phyloP scores from a whole-genome alignment of 1,140 invertebrate species.

The Philaenus spumarius region DNA sequence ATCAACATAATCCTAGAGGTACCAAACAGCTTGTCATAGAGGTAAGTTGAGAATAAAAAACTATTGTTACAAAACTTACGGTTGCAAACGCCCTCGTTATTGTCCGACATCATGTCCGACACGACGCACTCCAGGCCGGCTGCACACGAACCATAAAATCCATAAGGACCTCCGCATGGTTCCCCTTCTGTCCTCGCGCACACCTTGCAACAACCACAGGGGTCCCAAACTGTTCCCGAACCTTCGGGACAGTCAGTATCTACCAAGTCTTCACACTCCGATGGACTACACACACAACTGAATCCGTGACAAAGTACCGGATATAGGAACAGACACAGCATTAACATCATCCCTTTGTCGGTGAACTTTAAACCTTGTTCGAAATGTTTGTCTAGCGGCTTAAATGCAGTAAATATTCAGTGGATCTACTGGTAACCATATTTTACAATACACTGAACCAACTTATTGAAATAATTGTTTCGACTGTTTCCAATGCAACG shows the following conservation, averaged over 20 bases:
- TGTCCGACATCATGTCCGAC: conserved; percentile 37
- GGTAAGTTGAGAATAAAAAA: no score
- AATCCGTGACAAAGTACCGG: conserved; percentile 10
- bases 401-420: no score
- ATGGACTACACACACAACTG: conserved; percentile 44
- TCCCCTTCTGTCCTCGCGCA: conserved; percentile 76
- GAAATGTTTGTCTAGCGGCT: no score
- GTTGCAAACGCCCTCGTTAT: conserved; percentile 45
- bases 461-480: no score
- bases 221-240: conserved; percentile 46
- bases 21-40: no score
- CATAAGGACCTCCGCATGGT: conserved; percentile 68
- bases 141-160: conserved; percentile 74
- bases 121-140: conserved; percentile 66
- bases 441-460: no score
- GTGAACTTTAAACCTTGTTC: no score
- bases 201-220: conserved; percentile 72
- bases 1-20: no score
- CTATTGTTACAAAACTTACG: conserved; percentile 45
- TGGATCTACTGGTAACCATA: no score
- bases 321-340: neutral
- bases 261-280: conserved; percentile 45
- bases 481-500: no score
- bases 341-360: neutral
- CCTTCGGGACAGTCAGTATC: conserved; percentile 48